Percentiles rank a stretch among this genome's conserved stretches.
phyloP scores from a whole-genome alignment of 2,888 invertebrate species.

The Asteroscopus sphinx region DNA sequence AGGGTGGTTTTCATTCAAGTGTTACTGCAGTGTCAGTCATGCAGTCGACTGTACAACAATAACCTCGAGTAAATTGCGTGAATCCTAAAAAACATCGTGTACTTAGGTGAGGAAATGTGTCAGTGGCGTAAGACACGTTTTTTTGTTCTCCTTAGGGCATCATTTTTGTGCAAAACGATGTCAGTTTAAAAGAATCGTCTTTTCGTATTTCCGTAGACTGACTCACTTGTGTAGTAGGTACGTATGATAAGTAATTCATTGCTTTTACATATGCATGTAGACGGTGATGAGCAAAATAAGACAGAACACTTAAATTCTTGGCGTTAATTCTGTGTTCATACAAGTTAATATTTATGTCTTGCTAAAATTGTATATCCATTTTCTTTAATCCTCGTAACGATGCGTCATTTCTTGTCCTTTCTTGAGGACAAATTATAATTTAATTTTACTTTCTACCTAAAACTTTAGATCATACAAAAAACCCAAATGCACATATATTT shows the following conservation, averaged over 20 bases:
- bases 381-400: no score
- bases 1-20: no score
- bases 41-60: no score
- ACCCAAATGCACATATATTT: no score
- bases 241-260: constrained; percentile 29
- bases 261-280: constrained; percentile 8
- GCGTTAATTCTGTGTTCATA: constrained; percentile 8
- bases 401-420: no score
- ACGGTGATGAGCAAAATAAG: constrained; percentile 21
- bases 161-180: constrained; percentile 33
- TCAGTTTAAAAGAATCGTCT: constrained; percentile 21
- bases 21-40: no score
- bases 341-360: no score
- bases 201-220: constrained; percentile 36
- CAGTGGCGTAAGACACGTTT: background rate
- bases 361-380: no score
- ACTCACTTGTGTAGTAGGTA: constrained; percentile 31
- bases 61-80: background rate
- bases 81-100: constrained; percentile 1
- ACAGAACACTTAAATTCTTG: constrained; percentile 21
- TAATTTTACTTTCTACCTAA: no score
- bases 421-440: no score
- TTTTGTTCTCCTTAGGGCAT: constrained; percentile 4
- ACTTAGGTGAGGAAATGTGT: background rate
- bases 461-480: no score